Percentiles rank a stretch among this genome's conserved stretches.
Evolutionary conservation across 92 coral and sea anemone genomes (phyloP).

Genomic region (Meandrina meandrites): DNA sequence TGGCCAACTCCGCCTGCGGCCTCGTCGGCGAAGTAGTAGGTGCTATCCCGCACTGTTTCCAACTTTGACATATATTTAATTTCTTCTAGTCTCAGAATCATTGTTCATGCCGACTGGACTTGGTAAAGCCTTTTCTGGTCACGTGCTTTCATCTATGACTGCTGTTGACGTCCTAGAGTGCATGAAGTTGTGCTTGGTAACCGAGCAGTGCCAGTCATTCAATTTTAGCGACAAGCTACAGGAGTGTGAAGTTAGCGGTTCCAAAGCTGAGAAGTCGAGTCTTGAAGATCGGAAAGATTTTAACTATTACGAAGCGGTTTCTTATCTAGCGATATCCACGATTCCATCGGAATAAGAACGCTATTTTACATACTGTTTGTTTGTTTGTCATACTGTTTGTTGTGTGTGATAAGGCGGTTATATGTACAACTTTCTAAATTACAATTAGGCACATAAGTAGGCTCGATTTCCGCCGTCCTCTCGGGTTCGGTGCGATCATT

Average conservation of each 20-base stretch:
- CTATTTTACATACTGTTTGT: too few relatives aligned
- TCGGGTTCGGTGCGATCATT: too few relatives aligned
- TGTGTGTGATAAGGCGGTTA: too few relatives aligned
- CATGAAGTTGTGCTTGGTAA: slow-evolving; percentile 15
- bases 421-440: too few relatives aligned
- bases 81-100: not conserved
- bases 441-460: too few relatives aligned
- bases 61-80: not conserved
- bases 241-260: slow-evolving; percentile 20
- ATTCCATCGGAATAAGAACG: too few relatives aligned
- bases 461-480: too few relatives aligned
- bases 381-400: too few relatives aligned
- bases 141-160: slow-evolving; percentile 6
- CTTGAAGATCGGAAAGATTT: not conserved
- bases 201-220: slow-evolving; percentile 18
- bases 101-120: not conserved
- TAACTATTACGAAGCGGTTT: not conserved
- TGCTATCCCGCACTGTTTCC: too few relatives aligned
- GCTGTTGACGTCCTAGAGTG: slow-evolving; percentile 9
- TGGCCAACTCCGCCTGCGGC: too few relatives aligned
- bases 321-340: not conserved
- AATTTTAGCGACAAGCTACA: not conserved
- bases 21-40: too few relatives aligned
- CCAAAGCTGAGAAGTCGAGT: not conserved
- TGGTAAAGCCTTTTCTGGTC: slow-evolving; percentile 4